Evolutionary conservation across 2,888 invertebrate genomes (phyloP).

Genomic region (Caenorhabditis panamensis): DNA sequence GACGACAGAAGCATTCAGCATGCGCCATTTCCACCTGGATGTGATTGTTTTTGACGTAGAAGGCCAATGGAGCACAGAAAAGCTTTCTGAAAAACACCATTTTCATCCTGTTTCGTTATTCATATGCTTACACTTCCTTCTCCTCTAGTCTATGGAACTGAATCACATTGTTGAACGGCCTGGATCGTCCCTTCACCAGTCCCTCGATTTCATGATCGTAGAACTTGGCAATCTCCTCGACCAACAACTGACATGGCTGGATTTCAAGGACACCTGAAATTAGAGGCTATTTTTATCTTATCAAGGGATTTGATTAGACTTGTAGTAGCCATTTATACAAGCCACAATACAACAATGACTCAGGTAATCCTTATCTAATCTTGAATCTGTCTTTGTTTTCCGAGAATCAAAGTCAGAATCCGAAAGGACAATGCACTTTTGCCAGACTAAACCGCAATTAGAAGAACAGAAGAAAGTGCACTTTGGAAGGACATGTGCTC

Average conservation of each 20-base stretch:
- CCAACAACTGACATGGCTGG: neutral
- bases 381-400: too few species aligned
- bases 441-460: too few species aligned
- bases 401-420: too few species aligned
- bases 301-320: too few species aligned
- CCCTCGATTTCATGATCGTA: neutral
- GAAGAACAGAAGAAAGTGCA: too few species aligned
- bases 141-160: neutral
- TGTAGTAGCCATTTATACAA: too few species aligned
- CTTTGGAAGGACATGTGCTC: too few species aligned
- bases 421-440: too few species aligned
- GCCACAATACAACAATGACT: too few species aligned
- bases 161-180: neutral
- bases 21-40: constrained; percentile 3
- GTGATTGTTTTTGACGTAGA: constrained; percentile 1
- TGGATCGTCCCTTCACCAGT: neutral
- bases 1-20: constrained; percentile 5
- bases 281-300: neutral
- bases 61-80: neutral
- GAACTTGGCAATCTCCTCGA: neutral
- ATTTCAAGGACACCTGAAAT: constrained; percentile 1
- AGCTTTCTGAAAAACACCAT: constrained; percentile 1
- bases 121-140: neutral
- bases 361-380: too few species aligned
- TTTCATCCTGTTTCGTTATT: too few species aligned